These are phyloP conservation scores for Spheniscus mendiculus DNA, from an alignment of 2,113 vertebrate genomes.

Conservation along the genomic window DNA sequence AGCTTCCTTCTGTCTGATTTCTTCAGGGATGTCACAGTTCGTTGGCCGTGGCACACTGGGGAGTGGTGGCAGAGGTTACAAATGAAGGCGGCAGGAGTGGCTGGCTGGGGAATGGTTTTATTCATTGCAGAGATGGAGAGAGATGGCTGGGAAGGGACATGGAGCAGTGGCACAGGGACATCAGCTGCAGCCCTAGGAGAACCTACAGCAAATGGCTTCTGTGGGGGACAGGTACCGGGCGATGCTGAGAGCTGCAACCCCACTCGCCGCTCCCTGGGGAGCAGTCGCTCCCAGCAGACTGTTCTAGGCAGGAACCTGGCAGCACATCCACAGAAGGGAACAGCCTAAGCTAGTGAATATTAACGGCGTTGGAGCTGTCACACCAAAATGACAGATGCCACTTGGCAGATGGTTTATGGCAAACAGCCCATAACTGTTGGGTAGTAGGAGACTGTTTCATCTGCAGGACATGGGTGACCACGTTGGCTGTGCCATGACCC, in stretches of 20 bases:
- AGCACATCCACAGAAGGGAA: neutral
- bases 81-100: neutral
- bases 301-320: neutral
- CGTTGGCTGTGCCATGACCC: accelerated
- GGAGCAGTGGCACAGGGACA: neutral
- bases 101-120: neutral
- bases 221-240: neutral
- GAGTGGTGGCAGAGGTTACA: neutral
- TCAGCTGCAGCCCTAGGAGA: neutral
- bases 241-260: neutral
- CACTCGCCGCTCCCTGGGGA: neutral
- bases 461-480: neutral
- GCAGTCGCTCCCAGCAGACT: neutral
- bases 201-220: neutral
- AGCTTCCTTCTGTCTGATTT: neutral
- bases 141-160: neutral
- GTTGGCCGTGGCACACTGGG: accelerated
- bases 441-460: neutral
- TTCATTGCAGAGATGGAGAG: neutral
- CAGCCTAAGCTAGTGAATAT: neutral
- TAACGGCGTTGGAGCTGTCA: neutral
- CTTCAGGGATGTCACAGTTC: neutral
- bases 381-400: neutral
- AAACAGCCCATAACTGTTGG: neutral
- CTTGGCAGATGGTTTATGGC: neutral